phyloP scores from a whole-genome alignment of 2,113 vertebrate genomes.

The Cebus imitator region DNA sequence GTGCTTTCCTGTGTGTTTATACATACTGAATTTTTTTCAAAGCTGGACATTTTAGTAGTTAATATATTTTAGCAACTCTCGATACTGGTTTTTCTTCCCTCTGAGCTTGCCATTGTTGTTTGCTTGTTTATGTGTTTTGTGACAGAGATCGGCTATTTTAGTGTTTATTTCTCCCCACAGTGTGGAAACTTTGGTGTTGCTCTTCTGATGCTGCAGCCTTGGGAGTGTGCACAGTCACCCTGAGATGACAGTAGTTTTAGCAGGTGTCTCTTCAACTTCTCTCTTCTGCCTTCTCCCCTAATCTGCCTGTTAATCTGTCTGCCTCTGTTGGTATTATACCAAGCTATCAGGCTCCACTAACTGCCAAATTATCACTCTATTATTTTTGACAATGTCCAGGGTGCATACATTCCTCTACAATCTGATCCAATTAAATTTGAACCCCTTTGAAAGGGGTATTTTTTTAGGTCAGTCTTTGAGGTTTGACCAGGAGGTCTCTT shows the following conservation, averaged over 20 bases:
- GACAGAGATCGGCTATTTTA: not conserved
- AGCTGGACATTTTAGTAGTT: not conserved
- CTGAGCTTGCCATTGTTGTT: not conserved
- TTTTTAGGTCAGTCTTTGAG: not conserved
- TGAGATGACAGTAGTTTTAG: not conserved
- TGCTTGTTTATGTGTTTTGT: not conserved
- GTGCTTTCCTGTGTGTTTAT: not conserved
- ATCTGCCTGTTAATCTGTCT: not conserved
- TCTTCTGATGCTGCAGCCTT: not conserved
- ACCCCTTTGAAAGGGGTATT: not conserved
- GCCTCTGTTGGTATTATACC: not conserved
- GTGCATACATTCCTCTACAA: not conserved
- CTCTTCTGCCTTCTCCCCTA: not conserved
- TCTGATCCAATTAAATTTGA: not conserved
- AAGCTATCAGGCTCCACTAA: not conserved
- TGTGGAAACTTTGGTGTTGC: not conserved
- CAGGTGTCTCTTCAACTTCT: not conserved
- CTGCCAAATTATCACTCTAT: not conserved
- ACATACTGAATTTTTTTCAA: too few relatives aligned
- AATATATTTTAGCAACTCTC: not conserved
- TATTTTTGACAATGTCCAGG: not conserved
- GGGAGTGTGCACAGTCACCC: not conserved
- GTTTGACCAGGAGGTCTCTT: not conserved
- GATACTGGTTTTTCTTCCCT: not conserved
- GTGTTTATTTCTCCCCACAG: fast-evolving